Conservation (phyloP, 2,113 vertebrate genomes). For the Ammodytes marinus region DNA sequence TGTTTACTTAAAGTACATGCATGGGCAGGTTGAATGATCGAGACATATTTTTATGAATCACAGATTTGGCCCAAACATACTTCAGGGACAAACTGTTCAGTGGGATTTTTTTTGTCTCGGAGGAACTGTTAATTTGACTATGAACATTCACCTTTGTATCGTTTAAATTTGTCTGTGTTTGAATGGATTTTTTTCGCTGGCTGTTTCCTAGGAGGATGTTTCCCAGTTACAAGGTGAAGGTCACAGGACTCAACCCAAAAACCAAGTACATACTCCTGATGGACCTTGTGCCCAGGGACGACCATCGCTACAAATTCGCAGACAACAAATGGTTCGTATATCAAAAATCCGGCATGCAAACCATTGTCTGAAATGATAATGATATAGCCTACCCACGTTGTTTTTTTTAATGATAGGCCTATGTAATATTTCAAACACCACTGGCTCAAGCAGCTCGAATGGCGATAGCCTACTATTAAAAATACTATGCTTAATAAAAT, state of each 20-base stretch:
- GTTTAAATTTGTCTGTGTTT: background rate
- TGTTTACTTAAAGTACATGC: background rate
- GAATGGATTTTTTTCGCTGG: background rate
- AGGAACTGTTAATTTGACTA: background rate
- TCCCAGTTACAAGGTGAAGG: conserved; percentile 98
- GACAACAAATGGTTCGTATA: conserved; percentile 96
- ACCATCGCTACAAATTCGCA: conserved; percentile 98
- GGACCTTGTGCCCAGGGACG: conserved; percentile 94
- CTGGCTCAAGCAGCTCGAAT: too few species aligned
- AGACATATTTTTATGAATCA: background rate
- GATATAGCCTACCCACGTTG: too few species aligned
- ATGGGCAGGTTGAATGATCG: background rate
- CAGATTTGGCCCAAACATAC: background rate
- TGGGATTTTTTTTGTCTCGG: background rate
- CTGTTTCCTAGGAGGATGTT: conserved; percentile 92
- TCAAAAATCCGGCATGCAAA: too few species aligned
- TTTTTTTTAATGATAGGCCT: too few species aligned
- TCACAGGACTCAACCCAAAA: conserved; percentile 96
- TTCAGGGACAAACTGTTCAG: background rate
- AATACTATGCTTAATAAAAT: too few species aligned
- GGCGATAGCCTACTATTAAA: too few species aligned
- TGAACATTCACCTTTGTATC: background rate
- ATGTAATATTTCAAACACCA: too few species aligned
- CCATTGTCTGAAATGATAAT: too few species aligned
- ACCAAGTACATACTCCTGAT: conserved; percentile 99